A percentile compares a stretch with the other conserved stretches of the same genome.
phyloP scores from a whole-genome alignment of 2,888 invertebrate species.

The Lithodes maja region DNA sequence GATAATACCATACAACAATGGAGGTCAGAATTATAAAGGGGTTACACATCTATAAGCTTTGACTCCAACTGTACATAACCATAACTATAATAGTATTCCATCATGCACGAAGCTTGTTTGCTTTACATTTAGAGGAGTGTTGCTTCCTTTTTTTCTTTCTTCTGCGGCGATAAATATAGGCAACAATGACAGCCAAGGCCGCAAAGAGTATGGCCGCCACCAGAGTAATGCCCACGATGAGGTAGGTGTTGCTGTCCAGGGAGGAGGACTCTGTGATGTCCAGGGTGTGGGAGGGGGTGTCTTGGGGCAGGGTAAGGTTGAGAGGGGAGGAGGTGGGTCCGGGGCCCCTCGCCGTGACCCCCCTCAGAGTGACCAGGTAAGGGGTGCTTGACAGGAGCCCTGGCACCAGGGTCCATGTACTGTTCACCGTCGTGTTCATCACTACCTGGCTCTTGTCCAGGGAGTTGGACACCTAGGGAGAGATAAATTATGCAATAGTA shows the following conservation, averaged over 20 bases:
- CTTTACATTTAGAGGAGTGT: constrained; percentile 63
- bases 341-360: constrained; percentile 62
- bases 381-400: constrained; percentile 49
- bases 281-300: constrained; percentile 28
- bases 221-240: constrained; percentile 69
- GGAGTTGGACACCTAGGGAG: constrained; percentile 42
- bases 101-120: too few relatives aligned
- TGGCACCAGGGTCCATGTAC: constrained; percentile 53
- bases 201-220: constrained; percentile 72
- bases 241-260: constrained; percentile 63
- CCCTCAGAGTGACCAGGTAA: constrained; percentile 60
- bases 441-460: constrained; percentile 37
- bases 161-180: constrained; percentile 61
- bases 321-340: constrained; percentile 62
- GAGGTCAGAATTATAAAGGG: too few relatives aligned
- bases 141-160: constrained; percentile 61
- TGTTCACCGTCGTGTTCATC: constrained; percentile 62
- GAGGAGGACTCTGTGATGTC: constrained; percentile 57
- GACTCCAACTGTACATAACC: too few relatives aligned
- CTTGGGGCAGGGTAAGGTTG: constrained; percentile 47
- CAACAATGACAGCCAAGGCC: constrained; percentile 66
- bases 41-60: too few relatives aligned
- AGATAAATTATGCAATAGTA: background rate
- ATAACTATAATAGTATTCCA: too few relatives aligned
- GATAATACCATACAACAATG: too few relatives aligned